A percentile compares a stretch with the other conserved stretches of the same genome.
phyloP scores from a whole-genome alignment of 2,113 vertebrate genomes.

The Phasianus colchicus region DNA sequence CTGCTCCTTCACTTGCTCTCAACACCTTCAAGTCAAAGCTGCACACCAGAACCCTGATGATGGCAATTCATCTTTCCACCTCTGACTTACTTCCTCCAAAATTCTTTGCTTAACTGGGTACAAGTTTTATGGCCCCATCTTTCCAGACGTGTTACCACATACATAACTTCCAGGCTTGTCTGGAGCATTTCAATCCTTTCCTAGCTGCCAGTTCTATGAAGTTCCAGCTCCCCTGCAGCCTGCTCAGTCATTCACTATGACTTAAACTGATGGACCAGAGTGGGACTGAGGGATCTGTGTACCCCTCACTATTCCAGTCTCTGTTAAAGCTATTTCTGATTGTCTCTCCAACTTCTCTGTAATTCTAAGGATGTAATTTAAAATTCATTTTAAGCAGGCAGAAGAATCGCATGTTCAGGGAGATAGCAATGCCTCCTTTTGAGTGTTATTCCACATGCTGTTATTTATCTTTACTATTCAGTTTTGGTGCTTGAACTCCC shows the following conservation, averaged over 20 bases:
- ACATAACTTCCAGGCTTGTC: accelerated
- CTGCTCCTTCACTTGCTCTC: not conserved
- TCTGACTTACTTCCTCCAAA: not conserved
- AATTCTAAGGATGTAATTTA: not conserved
- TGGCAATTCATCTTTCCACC: not conserved
- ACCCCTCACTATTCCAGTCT: not conserved
- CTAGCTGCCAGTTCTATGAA: not conserved
- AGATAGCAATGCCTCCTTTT: not conserved
- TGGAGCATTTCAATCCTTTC: not conserved
- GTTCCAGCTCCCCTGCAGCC: not conserved
- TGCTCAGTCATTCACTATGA: not conserved
- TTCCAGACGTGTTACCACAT: not conserved
- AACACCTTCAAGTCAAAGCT: not conserved
- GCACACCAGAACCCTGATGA: not conserved
- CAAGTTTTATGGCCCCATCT: not conserved
- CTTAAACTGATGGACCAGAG: not conserved
- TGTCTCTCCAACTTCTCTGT: not conserved
- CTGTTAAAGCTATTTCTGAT: not conserved
- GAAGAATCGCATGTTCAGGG: not conserved
- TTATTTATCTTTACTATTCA: not conserved
- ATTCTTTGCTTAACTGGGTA: not conserved
- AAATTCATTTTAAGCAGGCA: not conserved
- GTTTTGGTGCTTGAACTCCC: not conserved
- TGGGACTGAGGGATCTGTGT: not conserved
- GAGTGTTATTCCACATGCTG: not conserved